Evolutionary conservation across 64 coral and sea anemone genomes (phyloP).

Genomic region (Hydrozoanthus tunicans): DNA sequence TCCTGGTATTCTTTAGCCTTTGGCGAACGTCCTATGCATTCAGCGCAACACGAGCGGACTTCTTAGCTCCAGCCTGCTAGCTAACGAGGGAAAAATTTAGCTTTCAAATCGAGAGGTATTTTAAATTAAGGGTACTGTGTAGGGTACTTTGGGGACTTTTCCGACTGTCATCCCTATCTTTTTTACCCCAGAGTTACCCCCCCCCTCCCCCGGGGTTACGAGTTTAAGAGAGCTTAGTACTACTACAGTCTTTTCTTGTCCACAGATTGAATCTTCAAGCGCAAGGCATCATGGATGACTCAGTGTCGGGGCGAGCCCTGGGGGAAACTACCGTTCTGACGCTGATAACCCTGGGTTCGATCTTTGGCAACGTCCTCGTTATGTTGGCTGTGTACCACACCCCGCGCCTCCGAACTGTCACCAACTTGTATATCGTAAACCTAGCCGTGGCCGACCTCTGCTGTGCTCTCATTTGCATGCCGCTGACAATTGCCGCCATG

Average conservation of each 20-base stretch:
- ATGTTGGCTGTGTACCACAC: slow-evolving; percentile 21
- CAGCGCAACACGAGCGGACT: too few relatives aligned
- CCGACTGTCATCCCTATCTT: too few relatives aligned
- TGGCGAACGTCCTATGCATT: too few relatives aligned
- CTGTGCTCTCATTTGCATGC: slow-evolving; percentile 52
- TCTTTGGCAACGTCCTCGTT: slow-evolving; percentile 45
- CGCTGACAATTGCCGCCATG: slow-evolving; percentile 42
- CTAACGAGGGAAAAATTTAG: too few relatives aligned
- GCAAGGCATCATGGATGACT: slow-evolving; percentile 15
- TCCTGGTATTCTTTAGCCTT: too few relatives aligned
- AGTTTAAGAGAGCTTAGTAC: too few relatives aligned
- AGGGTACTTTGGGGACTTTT: too few relatives aligned
- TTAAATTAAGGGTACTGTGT: too few relatives aligned
- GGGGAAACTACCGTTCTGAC: slow-evolving; percentile 4
- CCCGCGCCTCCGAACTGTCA: slow-evolving; percentile 25
- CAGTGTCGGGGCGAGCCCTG: neutral
- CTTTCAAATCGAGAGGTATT: too few relatives aligned
- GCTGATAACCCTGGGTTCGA: slow-evolving; percentile 30
- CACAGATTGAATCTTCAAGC: neutral
- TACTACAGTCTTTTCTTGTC: neutral
- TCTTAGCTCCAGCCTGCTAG: too few relatives aligned
- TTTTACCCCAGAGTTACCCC: too few relatives aligned
- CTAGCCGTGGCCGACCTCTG: slow-evolving; percentile 34
- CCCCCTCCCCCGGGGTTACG: too few relatives aligned
- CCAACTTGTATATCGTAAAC: slow-evolving; percentile 32